These are phyloP conservation scores for Sclerurus mexicanus DNA, from an alignment of 2,113 vertebrate genomes.

Conservation along the genomic window DNA sequence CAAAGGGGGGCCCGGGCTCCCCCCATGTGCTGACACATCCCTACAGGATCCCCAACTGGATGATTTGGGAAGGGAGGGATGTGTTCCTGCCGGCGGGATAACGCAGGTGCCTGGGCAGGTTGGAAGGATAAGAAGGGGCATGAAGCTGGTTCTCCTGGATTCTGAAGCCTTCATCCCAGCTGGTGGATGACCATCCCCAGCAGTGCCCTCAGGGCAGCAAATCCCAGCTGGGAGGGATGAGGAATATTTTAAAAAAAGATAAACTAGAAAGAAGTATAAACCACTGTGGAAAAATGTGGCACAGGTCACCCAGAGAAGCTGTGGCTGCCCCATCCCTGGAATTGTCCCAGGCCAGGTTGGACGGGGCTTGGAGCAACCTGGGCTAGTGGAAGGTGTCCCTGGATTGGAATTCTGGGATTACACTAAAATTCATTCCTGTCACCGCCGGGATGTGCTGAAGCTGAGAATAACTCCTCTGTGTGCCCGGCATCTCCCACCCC, in stretches of 20 bases:
- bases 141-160: not conserved
- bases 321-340: not conserved
- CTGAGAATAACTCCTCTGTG: not conserved
- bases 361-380: not conserved
- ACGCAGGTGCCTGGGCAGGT: not conserved
- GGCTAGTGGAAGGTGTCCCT: not conserved
- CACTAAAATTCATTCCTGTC: not conserved
- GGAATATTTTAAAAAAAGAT: not conserved
- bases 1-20: not conserved
- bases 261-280: not conserved
- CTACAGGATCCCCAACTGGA: not conserved
- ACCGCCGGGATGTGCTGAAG: not conserved
- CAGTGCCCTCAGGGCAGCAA: not conserved
- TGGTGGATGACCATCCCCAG: not conserved
- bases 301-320: not conserved
- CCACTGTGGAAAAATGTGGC: not conserved
- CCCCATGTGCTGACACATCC: not conserved
- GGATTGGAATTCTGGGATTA: not conserved
- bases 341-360: not conserved
- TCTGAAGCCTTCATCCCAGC: not conserved
- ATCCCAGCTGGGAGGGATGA: not conserved
- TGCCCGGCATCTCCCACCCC: not conserved
- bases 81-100: not conserved
- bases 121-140: not conserved
- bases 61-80: not conserved